phyloP scores from a whole-genome alignment of 2,797 vertebrate species.

The Schizopygopsis pylzovi region DNA sequence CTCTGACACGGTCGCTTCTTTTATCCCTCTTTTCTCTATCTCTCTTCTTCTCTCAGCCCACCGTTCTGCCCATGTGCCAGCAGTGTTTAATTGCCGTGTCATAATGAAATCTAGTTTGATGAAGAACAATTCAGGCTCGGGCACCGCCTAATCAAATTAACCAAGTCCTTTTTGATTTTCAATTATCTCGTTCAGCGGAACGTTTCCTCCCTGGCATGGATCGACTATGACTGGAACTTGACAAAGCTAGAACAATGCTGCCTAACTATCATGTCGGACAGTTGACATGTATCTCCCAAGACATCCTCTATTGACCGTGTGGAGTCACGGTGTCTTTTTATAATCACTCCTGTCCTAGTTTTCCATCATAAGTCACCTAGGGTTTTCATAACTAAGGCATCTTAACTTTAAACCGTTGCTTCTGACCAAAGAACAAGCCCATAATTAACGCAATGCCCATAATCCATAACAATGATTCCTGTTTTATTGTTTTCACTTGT shows the following conservation, averaged over 20 bases:
- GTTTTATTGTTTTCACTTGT: background rate
- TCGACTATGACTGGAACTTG: constrained; percentile 64
- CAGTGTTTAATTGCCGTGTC: constrained; percentile 86
- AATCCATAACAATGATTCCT: background rate
- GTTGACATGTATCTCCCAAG: constrained; percentile 5
- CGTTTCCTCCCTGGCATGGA: constrained; percentile 71
- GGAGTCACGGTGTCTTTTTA: background rate
- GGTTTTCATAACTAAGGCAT: background rate
- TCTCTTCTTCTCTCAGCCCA: constrained; percentile 21
- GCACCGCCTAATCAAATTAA: constrained; percentile 92
- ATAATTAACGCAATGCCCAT: background rate
- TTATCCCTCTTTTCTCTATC: background rate
- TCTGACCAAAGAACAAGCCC: background rate
- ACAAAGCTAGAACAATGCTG: constrained; percentile 57
- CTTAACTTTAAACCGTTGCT: background rate
- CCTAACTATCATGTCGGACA: constrained; percentile 42
- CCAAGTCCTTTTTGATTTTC: constrained; percentile 94
- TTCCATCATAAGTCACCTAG: background rate
- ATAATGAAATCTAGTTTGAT: constrained; percentile 92
- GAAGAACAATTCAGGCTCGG: constrained; percentile 84
- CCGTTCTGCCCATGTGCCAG: constrained; percentile 64
- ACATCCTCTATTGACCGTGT: constrained; percentile 1
- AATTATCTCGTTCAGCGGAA: constrained; percentile 83
- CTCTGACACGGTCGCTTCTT: background rate
- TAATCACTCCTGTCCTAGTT: background rate